Evolutionary conservation across 1,140 invertebrate genomes (phyloP).

Genomic region (Lasaia peninsularis): DNA sequence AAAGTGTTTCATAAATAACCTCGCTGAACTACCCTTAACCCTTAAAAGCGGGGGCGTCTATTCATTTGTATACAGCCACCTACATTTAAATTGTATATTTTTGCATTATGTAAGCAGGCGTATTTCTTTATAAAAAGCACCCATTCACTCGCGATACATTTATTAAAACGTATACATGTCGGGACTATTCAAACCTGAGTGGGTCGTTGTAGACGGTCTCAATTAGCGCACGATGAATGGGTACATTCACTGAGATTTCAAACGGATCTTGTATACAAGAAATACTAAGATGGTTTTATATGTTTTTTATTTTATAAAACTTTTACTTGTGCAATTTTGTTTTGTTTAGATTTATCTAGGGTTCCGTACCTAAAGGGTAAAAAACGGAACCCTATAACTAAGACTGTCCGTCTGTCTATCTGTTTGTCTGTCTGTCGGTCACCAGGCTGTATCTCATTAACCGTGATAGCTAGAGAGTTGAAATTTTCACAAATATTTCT

Average conservation of each 20-base stretch:
- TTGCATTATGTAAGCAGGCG: constrained; percentile 53
- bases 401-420: too few species aligned
- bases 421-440: too few species aligned
- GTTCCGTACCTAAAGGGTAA: too few species aligned
- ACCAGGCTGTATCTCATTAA: too few species aligned
- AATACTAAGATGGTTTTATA: constrained; percentile 39
- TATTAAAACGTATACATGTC: constrained; percentile 65
- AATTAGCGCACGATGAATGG: constrained; percentile 55
- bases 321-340: constrained; percentile 20
- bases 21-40: constrained; percentile 35
- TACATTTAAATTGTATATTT: constrained; percentile 70
- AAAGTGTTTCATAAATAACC: too few species aligned
- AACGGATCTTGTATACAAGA: constrained; percentile 41
- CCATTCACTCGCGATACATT: constrained; percentile 71
- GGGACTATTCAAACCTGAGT: constrained; percentile 59
- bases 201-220: constrained; percentile 60
- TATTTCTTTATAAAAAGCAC: constrained; percentile 60
- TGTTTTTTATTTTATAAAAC: constrained; percentile 27
- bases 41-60: constrained; percentile 40
- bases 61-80: constrained; percentile 57
- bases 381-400: too few species aligned
- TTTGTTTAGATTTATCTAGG: constrained; percentile 1
- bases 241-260: constrained; percentile 43
- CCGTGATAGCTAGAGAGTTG: too few species aligned
- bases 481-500: too few species aligned